Evolutionary conservation across 2,797 vertebrate species (phyloP).

Genomic region (Peromyscus attwateri): DNA sequence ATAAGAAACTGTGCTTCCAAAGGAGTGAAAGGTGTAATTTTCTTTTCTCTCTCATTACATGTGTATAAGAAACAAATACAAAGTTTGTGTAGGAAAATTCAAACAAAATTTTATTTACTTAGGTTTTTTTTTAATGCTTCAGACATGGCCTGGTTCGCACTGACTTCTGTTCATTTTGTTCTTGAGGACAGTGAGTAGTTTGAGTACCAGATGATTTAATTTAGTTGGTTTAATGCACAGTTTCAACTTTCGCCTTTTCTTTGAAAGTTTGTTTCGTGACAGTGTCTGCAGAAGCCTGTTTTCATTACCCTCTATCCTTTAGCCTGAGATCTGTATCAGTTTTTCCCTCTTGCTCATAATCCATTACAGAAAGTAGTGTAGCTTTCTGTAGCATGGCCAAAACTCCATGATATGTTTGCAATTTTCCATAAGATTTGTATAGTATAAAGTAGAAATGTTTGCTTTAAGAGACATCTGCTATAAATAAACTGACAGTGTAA

Average conservation of each 20-base stretch:
- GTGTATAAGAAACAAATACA: slow-evolving; percentile 10
- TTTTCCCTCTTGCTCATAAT: slow-evolving; percentile 81
- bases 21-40: slow-evolving; percentile 51
- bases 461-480: slow-evolving; percentile 88
- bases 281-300: slow-evolving; percentile 85
- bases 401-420: slow-evolving; percentile 80
- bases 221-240: slow-evolving; percentile 77
- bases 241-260: slow-evolving; percentile 87
- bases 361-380: slow-evolving; percentile 83
- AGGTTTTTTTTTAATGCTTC: not conserved
- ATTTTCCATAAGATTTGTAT: slow-evolving; percentile 85
- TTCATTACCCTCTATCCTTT: slow-evolving; percentile 87
- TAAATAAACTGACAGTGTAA: slow-evolving; percentile 87
- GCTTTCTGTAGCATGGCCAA: slow-evolving; percentile 80
- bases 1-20: not conserved
- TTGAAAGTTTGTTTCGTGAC: slow-evolving; percentile 85
- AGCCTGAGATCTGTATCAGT: slow-evolving; percentile 86
- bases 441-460: slow-evolving; percentile 85
- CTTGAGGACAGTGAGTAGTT: slow-evolving; percentile 72
- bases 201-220: slow-evolving; percentile 85
- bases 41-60: slow-evolving; percentile 61
- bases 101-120: slow-evolving; percentile 59
- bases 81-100: slow-evolving; percentile 44
- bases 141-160: slow-evolving; percentile 65
- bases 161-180: slow-evolving; percentile 80